Evolutionary conservation across 2,888 invertebrate species (phyloP).

Genomic region (Oxycera nigricornis): DNA sequence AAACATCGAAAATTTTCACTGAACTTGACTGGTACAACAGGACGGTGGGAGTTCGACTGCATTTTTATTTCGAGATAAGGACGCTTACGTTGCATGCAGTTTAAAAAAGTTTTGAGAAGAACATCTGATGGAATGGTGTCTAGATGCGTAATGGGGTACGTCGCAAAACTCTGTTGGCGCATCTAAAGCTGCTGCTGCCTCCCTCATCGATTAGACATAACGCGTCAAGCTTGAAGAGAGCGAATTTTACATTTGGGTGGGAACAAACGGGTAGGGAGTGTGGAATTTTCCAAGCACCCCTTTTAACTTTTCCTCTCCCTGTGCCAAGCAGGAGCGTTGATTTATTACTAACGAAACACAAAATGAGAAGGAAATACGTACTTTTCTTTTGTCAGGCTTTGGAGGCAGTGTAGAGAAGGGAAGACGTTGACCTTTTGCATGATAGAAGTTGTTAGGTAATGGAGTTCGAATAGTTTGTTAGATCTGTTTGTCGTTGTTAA

Average conservation of each 20-base stretch:
- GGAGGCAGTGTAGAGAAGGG: not conserved
- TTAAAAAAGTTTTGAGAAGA: not conserved
- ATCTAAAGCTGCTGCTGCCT: slow-evolving; percentile 46
- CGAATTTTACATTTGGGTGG: not conserved
- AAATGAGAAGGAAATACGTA: slow-evolving; percentile 18
- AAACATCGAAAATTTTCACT: too few species aligned
- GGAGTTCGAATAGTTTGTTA: too few species aligned
- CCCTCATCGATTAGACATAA: slow-evolving; percentile 48
- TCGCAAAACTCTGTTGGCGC: slow-evolving; percentile 49
- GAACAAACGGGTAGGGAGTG: not conserved
- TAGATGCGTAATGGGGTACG: slow-evolving; percentile 50
- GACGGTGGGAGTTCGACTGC: not conserved
- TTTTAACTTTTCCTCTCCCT: not conserved
- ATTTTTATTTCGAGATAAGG: not conserved
- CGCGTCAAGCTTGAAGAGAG: slow-evolving; percentile 44
- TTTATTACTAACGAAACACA: slow-evolving; percentile 38
- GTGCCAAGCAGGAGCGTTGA: slow-evolving; percentile 9
- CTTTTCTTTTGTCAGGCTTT: slow-evolving; percentile 25
- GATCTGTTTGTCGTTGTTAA: too few species aligned
- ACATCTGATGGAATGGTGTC: slow-evolving; percentile 42
- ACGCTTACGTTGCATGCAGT: not conserved
- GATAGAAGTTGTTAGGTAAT: too few species aligned
- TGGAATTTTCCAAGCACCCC: not conserved
- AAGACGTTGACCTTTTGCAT: not conserved
- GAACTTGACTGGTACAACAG: too few species aligned